Conservation (phyloP, 2,888 invertebrate genomes). For the Papilio gigon region DNA sequence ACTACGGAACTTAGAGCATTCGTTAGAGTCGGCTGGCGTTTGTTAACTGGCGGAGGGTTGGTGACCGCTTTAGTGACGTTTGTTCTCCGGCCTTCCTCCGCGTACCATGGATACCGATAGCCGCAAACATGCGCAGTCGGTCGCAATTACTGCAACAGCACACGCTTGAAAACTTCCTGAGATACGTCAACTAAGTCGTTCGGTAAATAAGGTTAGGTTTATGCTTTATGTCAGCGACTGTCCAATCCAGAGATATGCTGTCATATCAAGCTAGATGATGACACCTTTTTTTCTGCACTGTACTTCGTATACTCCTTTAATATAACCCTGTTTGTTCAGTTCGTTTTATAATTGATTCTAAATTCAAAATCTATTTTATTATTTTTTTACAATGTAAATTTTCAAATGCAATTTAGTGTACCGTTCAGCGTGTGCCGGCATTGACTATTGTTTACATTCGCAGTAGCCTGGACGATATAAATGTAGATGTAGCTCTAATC, state of each 20-base stretch:
- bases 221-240: too few relatives aligned
- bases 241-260: too few relatives aligned
- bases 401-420: neutral
- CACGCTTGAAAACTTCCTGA: neutral
- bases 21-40: constrained; percentile 23
- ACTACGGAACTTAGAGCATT: constrained; percentile 9
- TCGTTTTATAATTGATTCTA: too few relatives aligned
- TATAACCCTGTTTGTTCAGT: too few relatives aligned
- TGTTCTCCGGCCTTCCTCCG: constrained; percentile 23
- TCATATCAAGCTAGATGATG: too few relatives aligned
- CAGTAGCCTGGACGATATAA: neutral
- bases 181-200: neutral
- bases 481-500: constrained; percentile 28
- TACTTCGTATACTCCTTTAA: too few relatives aligned
- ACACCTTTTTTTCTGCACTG: too few relatives aligned
- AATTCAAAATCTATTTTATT: too few relatives aligned
- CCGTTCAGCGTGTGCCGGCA: neutral
- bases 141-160: neutral
- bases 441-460: neutral
- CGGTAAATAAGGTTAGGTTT: too few relatives aligned
- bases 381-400: neutral
- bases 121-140: constrained; percentile 1
- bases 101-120: constrained; percentile 14
- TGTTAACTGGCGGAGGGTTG: constrained; percentile 28
- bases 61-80: constrained; percentile 41